Conservation (phyloP, 2,888 invertebrate genomes). For the Parnassius apollo region DNA sequence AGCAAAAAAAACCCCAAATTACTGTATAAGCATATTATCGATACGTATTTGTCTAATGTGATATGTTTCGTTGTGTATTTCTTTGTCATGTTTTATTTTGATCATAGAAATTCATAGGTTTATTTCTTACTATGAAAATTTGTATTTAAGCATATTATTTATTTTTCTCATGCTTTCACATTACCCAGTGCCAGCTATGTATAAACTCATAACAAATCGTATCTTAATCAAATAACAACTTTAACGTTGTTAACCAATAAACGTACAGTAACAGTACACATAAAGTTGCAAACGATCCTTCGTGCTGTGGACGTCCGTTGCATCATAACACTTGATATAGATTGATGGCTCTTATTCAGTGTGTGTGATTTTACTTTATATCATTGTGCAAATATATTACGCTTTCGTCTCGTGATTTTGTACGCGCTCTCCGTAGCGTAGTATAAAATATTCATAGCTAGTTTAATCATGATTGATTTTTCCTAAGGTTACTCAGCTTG, state of each 20-base stretch:
- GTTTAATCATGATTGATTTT: no score
- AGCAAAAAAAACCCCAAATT: no score
- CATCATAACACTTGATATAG: constrained; percentile 66
- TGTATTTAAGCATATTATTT: no score
- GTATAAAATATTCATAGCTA: no score
- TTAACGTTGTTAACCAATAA: constrained; percentile 47
- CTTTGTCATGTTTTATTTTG: no score
- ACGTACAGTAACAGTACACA: constrained; percentile 32
- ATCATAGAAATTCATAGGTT: no score
- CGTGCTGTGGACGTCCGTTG: constrained; percentile 33
- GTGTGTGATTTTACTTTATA: constrained; percentile 3
- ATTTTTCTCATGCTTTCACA: neutral
- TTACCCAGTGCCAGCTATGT: constrained; percentile 23
- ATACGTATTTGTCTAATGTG: no score
- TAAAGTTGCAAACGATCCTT: constrained; percentile 30
- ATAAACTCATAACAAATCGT: constrained; percentile 23
- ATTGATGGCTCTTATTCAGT: constrained; percentile 51
- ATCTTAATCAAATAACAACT: constrained; percentile 52
- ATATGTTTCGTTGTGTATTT: no score
- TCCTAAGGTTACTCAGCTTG: no score
- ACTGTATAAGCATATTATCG: no score
- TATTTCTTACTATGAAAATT: no score
- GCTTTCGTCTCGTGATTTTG: neutral
- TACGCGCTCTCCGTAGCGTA: no score
- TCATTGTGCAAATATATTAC: neutral